These are phyloP conservation scores for Halcyon chelicuti DNA, from an alignment of 2,797 vertebrate species.

Conservation along the genomic window DNA sequence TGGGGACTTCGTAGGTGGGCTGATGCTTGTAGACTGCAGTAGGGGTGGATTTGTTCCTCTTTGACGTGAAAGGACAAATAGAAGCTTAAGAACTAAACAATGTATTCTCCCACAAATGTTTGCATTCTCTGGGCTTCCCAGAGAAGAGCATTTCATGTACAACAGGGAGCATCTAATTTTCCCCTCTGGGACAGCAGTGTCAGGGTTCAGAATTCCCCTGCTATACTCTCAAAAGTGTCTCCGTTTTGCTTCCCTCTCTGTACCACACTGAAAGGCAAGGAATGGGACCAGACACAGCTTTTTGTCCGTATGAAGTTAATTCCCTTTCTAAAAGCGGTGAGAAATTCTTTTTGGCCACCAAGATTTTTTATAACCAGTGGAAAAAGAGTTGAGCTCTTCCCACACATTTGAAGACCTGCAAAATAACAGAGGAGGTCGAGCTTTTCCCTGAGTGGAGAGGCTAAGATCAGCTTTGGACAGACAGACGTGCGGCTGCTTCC, in stretches of 20 bases:
- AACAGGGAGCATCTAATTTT: not conserved
- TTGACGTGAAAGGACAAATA: not conserved
- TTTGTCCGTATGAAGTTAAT: not conserved
- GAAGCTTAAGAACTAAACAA: not conserved
- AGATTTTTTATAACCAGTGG: not conserved
- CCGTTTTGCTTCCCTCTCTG: not conserved
- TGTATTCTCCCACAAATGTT: accelerated
- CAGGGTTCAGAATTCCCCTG: not conserved
- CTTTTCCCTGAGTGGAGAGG: not conserved
- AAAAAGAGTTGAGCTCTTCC: not conserved
- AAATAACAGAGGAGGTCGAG: not conserved
- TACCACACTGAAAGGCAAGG: accelerated
- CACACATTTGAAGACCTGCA: not conserved
- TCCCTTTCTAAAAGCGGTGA: not conserved
- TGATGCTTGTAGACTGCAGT: not conserved
- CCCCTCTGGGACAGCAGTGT: not conserved
- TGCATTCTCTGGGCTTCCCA: not conserved
- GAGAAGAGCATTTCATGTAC: not conserved
- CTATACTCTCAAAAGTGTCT: not conserved
- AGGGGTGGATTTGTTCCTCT: not conserved
- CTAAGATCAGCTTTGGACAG: not conserved
- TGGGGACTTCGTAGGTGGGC: not conserved
- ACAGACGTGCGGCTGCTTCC: accelerated
- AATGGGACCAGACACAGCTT: not conserved
- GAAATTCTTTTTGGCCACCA: not conserved